Evolutionary conservation across 1,140 invertebrate genomes (phyloP).

Genomic region (Lordiphosa clarofinis): DNA sequence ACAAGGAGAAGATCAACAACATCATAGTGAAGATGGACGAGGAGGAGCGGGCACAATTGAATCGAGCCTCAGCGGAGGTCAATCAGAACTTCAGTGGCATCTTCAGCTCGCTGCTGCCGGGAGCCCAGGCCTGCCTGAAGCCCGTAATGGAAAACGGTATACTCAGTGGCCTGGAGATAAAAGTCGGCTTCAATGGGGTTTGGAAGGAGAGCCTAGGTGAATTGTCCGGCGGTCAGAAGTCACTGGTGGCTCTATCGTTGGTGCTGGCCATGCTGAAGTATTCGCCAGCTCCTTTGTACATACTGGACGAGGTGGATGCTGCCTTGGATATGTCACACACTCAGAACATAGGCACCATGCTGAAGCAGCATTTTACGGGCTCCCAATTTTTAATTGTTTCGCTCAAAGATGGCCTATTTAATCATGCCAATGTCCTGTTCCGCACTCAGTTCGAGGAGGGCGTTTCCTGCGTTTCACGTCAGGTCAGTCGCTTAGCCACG

Average conservation of each 20-base stretch:
- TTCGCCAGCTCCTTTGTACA: constrained; percentile 98
- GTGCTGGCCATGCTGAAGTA: constrained; percentile 98
- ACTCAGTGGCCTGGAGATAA: constrained; percentile 93
- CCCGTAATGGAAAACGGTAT: constrained; percentile 87
- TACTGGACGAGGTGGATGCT: constrained; percentile 99
- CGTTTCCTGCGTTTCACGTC: constrained; percentile 92
- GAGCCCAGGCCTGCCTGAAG: constrained; percentile 91
- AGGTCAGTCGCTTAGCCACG: constrained; percentile 71
- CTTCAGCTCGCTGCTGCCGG: constrained; percentile 94
- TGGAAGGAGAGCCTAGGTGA: constrained; percentile 99
- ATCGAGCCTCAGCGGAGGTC: constrained; percentile 90
- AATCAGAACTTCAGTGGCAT: constrained; percentile 98
- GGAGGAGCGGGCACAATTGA: constrained; percentile 91
- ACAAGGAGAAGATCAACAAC: constrained; percentile 89
- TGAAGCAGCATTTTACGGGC: constrained; percentile 95
- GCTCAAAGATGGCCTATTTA: constrained; percentile 99
- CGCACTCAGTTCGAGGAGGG: constrained; percentile 97
- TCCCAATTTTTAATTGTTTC: constrained; percentile 99
- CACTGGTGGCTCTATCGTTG: constrained; percentile 96
- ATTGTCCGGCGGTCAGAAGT: constrained; percentile 97
- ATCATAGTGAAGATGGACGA: constrained; percentile 94
- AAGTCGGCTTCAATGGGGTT: constrained; percentile 94
- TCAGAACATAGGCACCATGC: constrained; percentile 98
- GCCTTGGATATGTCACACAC: constrained; percentile 99
- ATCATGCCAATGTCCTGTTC: constrained; percentile 99